phyloP scores from a whole-genome alignment of 2,888 invertebrate genomes.

The Tenthredo notha region DNA sequence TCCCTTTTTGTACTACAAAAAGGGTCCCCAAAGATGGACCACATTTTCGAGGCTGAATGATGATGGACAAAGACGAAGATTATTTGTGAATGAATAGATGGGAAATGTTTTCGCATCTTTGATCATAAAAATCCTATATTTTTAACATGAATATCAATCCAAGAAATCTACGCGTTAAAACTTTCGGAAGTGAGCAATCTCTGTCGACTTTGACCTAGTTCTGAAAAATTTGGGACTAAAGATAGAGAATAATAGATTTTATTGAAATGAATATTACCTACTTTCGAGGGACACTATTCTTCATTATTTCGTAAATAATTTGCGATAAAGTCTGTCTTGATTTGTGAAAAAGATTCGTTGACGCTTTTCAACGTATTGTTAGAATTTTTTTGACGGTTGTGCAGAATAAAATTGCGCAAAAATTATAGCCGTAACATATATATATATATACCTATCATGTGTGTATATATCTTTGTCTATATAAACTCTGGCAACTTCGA shows the following conservation, averaged over 20 bases:
- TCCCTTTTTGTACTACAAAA: background rate
- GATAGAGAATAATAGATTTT: no score
- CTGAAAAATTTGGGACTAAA: no score
- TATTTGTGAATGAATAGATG: background rate
- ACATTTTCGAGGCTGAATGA: no score
- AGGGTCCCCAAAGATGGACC: no score
- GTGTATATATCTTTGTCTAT: background rate
- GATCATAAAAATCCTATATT: no score
- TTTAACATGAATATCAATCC: no score
- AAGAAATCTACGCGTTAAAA: no score
- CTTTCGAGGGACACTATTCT: no score
- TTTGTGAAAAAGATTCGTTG: background rate
- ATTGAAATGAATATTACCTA: no score
- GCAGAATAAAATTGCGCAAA: constrained; percentile 1
- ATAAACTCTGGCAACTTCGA: constrained; percentile 29
- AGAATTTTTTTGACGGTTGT: background rate
- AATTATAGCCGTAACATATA: background rate
- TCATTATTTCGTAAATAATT: no score
- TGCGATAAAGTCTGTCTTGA: background rate
- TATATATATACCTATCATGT: background rate
- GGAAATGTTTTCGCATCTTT: background rate
- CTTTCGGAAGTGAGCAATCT: no score
- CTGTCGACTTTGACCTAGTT: no score
- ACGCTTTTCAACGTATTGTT: background rate
- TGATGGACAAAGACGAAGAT: background rate